Evolutionary conservation across 2,888 invertebrate genomes (phyloP).

Genomic region (Andricus curvator): DNA sequence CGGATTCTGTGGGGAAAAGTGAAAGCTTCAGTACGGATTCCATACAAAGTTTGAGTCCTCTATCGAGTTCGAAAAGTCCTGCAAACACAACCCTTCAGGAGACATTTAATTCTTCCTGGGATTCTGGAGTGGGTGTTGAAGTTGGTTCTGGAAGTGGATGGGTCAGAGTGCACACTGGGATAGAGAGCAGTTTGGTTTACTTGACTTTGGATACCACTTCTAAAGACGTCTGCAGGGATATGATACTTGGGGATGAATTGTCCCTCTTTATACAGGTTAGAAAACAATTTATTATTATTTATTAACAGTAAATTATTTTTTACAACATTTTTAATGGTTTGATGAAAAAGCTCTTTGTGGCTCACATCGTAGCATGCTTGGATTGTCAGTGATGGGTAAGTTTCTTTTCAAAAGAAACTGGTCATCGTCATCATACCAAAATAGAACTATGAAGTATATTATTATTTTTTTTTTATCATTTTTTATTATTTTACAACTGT

Average conservation of each 20-base stretch:
- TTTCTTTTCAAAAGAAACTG: too few species aligned
- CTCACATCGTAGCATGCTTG: too few species aligned
- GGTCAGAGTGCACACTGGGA: conserved; percentile 83
- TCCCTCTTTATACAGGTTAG: conserved; percentile 75
- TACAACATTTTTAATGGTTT: not conserved
- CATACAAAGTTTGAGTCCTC: conserved; percentile 63
- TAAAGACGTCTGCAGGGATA: conserved; percentile 77
- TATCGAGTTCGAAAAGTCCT: conserved; percentile 47
- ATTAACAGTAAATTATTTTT: not conserved
- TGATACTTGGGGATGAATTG: conserved; percentile 78
- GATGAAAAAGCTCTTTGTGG: too few species aligned
- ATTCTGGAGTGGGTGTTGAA: conserved; percentile 79
- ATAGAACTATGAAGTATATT: too few species aligned
- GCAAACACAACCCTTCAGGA: conserved; percentile 43
- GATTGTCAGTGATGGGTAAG: too few species aligned
- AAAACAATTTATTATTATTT: not conserved
- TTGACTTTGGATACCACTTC: conserved; percentile 82
- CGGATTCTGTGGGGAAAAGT: conserved; percentile 48
- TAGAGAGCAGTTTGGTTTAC: conserved; percentile 82
- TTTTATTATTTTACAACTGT: too few species aligned
- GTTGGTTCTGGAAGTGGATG: conserved; percentile 81
- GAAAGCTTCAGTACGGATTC: conserved; percentile 70
- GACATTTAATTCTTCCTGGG: conserved; percentile 74
- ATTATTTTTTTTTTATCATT: too few species aligned
- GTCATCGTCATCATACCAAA: too few species aligned